Conservation (phyloP, 2,888 invertebrate species). For the Argyresthia goedartella region DNA sequence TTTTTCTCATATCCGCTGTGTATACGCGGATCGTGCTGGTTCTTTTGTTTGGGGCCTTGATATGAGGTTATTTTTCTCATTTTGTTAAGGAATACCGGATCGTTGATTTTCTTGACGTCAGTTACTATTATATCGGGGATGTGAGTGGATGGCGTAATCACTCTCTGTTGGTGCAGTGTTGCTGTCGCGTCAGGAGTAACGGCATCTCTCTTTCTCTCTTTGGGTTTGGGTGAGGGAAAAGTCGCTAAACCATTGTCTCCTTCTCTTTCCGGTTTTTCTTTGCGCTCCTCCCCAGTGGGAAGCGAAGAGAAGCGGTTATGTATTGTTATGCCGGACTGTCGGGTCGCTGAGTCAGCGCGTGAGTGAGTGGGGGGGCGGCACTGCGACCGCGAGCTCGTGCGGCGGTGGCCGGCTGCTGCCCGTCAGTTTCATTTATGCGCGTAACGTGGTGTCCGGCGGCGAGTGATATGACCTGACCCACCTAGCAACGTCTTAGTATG, state of each 20-base stretch:
- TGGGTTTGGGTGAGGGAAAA: neutral
- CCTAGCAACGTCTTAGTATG: neutral
- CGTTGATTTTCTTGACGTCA: constrained; percentile 4
- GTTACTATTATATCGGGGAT: constrained; percentile 4
- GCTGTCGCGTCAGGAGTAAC: neutral
- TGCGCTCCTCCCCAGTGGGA: neutral
- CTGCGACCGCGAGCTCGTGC: neutral
- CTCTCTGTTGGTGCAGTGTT: constrained; percentile 2
- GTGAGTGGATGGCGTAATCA: constrained; percentile 8
- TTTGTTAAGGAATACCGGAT: constrained; percentile 5
- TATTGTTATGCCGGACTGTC: neutral
- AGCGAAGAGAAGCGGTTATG: neutral
- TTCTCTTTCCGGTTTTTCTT: neutral
- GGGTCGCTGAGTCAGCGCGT: neutral
- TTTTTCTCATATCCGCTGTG: neutral
- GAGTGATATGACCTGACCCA: neutral
- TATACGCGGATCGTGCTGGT: neutral
- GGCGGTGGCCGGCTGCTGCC: neutral
- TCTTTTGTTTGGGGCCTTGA: neutral
- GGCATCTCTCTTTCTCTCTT: neutral
- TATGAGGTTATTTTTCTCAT: constrained; percentile 2
- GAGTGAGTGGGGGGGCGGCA: neutral
- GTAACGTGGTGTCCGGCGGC: neutral
- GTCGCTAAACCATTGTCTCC: neutral
- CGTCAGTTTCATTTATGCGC: neutral